phyloP scores from a whole-genome alignment of 2,888 invertebrate species.

The Cerastoderma edule region DNA sequence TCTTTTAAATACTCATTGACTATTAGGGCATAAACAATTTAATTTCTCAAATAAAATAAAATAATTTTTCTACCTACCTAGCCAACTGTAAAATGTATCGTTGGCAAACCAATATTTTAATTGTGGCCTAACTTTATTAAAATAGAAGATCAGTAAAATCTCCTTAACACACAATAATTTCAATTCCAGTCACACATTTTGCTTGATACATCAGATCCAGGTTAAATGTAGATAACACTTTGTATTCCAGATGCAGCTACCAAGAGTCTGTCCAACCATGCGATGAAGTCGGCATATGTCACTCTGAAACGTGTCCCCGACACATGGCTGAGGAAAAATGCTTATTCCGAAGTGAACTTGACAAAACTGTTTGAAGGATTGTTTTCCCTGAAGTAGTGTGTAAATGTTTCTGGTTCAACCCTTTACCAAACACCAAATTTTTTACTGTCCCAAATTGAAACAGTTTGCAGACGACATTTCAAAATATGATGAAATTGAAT shows the following conservation, averaged over 20 bases:
- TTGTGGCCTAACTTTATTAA: too few species aligned
- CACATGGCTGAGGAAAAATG: slow-evolving; percentile 71
- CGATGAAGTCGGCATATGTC: slow-evolving; percentile 60
- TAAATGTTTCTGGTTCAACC: too few species aligned
- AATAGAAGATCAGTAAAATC: not conserved
- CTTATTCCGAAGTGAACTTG: slow-evolving; percentile 82
- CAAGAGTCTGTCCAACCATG: slow-evolving; percentile 33
- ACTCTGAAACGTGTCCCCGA: slow-evolving; percentile 68
- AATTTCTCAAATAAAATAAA: too few species aligned
- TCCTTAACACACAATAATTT: too few species aligned
- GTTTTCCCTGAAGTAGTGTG: slow-evolving; percentile 14
- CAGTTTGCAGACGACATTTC: not conserved
- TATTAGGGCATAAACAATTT: too few species aligned
- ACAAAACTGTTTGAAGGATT: slow-evolving; percentile 78
- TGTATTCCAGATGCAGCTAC: slow-evolving; percentile 55
- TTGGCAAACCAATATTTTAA: too few species aligned
- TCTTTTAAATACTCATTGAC: too few species aligned
- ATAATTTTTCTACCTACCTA: too few species aligned
- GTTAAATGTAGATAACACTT: not conserved
- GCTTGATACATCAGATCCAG: not conserved
- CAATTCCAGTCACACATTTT: too few species aligned
- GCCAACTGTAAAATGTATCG: too few species aligned
- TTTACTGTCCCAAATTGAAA: too few species aligned
- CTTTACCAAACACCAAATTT: too few species aligned
- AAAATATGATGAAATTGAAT: not conserved